A percentile compares a stretch with the other conserved stretches of the same genome.
Evolutionary conservation across 1,140 invertebrate species (phyloP).

Genomic region (Caerostris darwini): DNA sequence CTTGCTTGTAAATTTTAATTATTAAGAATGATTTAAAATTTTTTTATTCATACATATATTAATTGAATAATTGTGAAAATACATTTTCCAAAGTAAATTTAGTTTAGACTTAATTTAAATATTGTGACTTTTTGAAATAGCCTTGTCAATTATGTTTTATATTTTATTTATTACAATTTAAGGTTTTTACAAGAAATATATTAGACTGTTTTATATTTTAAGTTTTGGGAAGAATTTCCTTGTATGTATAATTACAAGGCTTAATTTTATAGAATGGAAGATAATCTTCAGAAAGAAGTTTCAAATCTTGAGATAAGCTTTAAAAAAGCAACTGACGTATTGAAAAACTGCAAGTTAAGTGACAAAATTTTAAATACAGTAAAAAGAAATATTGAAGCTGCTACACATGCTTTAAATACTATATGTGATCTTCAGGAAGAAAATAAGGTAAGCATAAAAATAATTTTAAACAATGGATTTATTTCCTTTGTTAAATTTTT

Average conservation of each 20-base stretch:
- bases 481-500: too few relatives aligned
- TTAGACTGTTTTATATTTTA: not conserved
- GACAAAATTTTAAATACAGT: not conserved
- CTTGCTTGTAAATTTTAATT: not conserved
- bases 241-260: not conserved
- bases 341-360: conserved; percentile 24
- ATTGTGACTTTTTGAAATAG: not conserved
- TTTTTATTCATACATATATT: not conserved
- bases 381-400: conserved; percentile 39
- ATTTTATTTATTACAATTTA: not conserved
- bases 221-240: not conserved
- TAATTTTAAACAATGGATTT: too few relatives aligned
- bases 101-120: not conserved
- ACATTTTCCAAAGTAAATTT: not conserved
- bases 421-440: conserved; percentile 4
- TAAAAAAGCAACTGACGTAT: not conserved
- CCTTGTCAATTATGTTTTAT: too few relatives aligned
- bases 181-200: not conserved
- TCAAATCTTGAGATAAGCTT: conserved; percentile 42
- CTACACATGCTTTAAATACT: conserved; percentile 54
- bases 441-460: conserved; percentile 5
- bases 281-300: conserved; percentile 11
- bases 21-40: not conserved
- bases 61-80: not conserved
- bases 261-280: conserved; percentile 21